A percentile compares a stretch with the other conserved stretches of the same genome.
These are phyloP conservation scores for Diplogasteroides magnus DNA, from an alignment of 1,140 invertebrate genomes.

Conservation along the genomic window DNA sequence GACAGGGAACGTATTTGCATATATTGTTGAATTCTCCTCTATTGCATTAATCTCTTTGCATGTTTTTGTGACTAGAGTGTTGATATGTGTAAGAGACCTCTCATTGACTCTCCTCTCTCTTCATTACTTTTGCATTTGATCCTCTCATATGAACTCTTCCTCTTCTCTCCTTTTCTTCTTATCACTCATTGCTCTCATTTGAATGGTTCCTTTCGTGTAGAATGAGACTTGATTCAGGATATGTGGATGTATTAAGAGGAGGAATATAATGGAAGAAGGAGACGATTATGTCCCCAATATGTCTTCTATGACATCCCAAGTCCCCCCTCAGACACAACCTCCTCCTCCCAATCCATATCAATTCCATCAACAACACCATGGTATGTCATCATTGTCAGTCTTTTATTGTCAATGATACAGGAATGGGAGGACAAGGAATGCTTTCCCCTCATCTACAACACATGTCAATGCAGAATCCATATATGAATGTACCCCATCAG, in stretches of 20 bases:
- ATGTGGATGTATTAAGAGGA: too few species aligned
- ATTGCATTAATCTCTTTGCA: too few species aligned
- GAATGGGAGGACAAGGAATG: neutral
- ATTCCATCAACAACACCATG: neutral
- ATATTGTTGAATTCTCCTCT: too few species aligned
- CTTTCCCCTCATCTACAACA: neutral
- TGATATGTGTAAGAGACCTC: too few species aligned
- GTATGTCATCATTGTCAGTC: neutral
- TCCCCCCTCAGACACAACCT: too few species aligned
- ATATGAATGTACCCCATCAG: neutral
- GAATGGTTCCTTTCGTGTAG: slow-evolving; percentile 8
- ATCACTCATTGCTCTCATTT: neutral
- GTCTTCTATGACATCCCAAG: neutral
- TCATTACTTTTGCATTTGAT: neutral
- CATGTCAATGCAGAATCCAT: neutral
- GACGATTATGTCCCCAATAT: neutral
- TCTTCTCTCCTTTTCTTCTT: neutral
- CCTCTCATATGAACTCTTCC: neutral
- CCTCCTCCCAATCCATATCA: neutral
- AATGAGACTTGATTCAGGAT: neutral
- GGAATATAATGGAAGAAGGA: neutral
- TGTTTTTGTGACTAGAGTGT: too few species aligned
- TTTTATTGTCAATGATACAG: neutral
- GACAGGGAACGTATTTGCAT: too few species aligned
- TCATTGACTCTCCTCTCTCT: neutral